Conservation (phyloP, 2,797 vertebrate species). For the Malurus leucopterus region DNA sequence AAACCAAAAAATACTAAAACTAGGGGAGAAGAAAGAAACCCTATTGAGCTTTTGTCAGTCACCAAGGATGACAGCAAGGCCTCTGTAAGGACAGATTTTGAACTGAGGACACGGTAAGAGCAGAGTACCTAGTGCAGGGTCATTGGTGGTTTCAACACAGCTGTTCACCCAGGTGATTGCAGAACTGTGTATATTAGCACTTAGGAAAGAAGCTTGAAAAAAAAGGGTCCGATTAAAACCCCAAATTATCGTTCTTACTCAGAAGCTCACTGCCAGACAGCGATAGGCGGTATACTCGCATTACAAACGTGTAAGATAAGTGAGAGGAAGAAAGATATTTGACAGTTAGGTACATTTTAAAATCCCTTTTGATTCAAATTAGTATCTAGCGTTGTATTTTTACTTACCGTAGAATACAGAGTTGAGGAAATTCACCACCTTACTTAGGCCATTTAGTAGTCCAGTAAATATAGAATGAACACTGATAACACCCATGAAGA, state of each 20-base stretch:
- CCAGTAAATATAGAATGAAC: neutral
- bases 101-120: neutral
- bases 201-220: neutral
- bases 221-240: neutral
- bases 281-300: neutral
- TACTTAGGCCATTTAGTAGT: neutral
- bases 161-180: neutral
- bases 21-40: neutral
- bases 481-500: neutral
- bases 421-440: neutral
- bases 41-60: neutral
- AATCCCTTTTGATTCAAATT: neutral
- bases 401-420: neutral
- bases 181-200: neutral
- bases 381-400: neutral
- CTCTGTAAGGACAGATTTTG: neutral
- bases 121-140: neutral
- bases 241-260: neutral
- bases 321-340: neutral
- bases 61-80: neutral
- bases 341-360: neutral
- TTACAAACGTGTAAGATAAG: neutral
- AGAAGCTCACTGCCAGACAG: neutral
- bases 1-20: neutral
- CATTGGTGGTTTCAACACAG: neutral